Conservation (phyloP, 2,797 vertebrate genomes). For the Hybognathus amarus region DNA sequence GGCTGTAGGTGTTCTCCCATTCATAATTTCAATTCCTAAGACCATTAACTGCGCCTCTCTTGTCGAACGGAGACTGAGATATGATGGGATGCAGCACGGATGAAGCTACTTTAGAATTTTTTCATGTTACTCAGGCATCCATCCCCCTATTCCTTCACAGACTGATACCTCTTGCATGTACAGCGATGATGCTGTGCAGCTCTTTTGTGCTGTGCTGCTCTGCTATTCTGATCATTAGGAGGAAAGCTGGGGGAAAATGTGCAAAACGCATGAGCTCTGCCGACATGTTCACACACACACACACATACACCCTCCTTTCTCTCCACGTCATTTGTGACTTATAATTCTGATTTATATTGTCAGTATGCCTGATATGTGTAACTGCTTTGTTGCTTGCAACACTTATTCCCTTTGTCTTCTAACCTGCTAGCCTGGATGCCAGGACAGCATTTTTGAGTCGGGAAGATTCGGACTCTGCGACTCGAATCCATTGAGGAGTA, state of each 20-base stretch:
- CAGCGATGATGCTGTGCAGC: not conserved
- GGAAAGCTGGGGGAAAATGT: slow-evolving; percentile 18
- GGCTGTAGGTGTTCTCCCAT: not conserved
- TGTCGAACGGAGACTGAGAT: not conserved
- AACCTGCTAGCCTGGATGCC: no score
- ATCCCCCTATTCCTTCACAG: not conserved
- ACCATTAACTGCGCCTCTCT: not conserved
- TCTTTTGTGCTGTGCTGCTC: not conserved
- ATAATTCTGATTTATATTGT: slow-evolving; percentile 17
- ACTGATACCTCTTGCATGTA: not conserved
- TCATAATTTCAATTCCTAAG: not conserved
- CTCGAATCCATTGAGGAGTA: no score
- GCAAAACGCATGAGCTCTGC: not conserved
- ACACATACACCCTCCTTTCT: not conserved
- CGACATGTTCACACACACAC: not conserved
- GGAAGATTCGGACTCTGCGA: no score
- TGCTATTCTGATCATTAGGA: not conserved
- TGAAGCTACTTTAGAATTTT: not conserved
- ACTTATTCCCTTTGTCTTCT: no score
- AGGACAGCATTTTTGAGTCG: no score
- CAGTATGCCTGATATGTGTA: no score
- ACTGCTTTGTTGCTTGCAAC: no score
- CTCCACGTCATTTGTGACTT: slow-evolving; percentile 71
- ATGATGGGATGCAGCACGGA: not conserved
- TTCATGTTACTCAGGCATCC: slow-evolving; percentile 19